These are phyloP conservation scores for Chymomyza fuscimana DNA, from an alignment of 2,888 invertebrate species.

Conservation along the genomic window DNA sequence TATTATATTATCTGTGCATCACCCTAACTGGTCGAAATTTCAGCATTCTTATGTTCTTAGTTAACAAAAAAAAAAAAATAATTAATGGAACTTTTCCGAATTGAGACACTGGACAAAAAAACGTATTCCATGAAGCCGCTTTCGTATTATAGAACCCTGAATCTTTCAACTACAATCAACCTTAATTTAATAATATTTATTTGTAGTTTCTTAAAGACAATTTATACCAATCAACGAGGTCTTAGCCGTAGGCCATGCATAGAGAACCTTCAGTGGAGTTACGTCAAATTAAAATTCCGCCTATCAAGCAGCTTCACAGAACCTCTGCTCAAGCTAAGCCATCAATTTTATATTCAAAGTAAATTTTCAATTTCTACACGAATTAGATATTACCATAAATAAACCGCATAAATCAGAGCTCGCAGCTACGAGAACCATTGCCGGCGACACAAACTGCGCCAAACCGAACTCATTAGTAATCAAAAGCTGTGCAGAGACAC, in stretches of 20 bases:
- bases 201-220: background rate
- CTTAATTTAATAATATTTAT: background rate
- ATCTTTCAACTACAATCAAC: too few species aligned
- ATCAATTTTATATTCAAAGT: conserved; percentile 21
- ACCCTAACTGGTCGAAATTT: too few species aligned
- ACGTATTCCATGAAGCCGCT: too few species aligned
- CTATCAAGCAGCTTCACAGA: conserved; percentile 1
- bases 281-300: conserved; percentile 15
- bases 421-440: conserved; percentile 27
- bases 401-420: conserved; percentile 72
- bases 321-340: conserved; percentile 8
- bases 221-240: background rate
- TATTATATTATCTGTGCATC: too few species aligned
- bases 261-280: background rate
- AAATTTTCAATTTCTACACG: conserved; percentile 30
- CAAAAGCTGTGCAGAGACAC: conserved; percentile 63
- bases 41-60: too few species aligned
- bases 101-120: too few species aligned
- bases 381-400: conserved; percentile 71
- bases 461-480: conserved; percentile 66
- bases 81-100: too few species aligned
- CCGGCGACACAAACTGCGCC: conserved; percentile 35
- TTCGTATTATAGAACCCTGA: too few species aligned
- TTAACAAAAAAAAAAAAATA: too few species aligned
- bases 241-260: background rate